Evolutionary conservation across 2,888 invertebrate species (phyloP).

Genomic region (Agrilus biguttatus): DNA sequence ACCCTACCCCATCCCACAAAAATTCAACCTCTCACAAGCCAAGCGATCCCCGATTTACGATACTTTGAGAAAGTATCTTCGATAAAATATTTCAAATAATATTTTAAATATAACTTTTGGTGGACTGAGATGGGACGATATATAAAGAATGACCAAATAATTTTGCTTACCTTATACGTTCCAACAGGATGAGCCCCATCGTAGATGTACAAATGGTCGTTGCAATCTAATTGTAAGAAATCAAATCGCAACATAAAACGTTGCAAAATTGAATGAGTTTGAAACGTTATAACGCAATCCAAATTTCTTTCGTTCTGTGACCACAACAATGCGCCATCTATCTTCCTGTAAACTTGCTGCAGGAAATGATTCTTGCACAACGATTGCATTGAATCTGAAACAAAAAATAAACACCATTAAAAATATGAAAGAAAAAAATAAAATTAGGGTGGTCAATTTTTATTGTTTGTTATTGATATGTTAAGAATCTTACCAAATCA

Average conservation of each 20-base stretch:
- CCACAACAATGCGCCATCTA: constrained; percentile 81
- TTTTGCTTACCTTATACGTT: constrained; percentile 59
- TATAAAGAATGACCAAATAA: too few species aligned
- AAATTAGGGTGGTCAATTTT: too few species aligned
- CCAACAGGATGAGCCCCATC: constrained; percentile 86
- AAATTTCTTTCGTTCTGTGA: constrained; percentile 83
- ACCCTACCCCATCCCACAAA: too few species aligned
- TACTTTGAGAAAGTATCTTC: too few species aligned
- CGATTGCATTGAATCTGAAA: constrained; percentile 77
- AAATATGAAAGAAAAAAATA: not conserved
- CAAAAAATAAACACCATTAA: constrained; percentile 11
- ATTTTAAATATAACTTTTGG: too few species aligned
- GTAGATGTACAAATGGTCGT: constrained; percentile 84
- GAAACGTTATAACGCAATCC: constrained; percentile 86
- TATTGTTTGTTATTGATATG: too few species aligned
- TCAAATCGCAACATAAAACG: constrained; percentile 90
- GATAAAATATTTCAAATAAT: too few species aligned
- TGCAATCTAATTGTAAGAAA: constrained; percentile 81
- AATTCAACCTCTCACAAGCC: too few species aligned
- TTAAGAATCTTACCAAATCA: too few species aligned
- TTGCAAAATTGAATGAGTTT: constrained; percentile 87
- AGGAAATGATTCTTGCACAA: constrained; percentile 83
- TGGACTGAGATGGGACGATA: too few species aligned
- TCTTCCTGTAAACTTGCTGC: constrained; percentile 76
- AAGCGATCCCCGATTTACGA: too few species aligned